Base-by-base conservation (phyloP, 2,888 invertebrate species). In the Spilosoma lubricipeda region DNA sequence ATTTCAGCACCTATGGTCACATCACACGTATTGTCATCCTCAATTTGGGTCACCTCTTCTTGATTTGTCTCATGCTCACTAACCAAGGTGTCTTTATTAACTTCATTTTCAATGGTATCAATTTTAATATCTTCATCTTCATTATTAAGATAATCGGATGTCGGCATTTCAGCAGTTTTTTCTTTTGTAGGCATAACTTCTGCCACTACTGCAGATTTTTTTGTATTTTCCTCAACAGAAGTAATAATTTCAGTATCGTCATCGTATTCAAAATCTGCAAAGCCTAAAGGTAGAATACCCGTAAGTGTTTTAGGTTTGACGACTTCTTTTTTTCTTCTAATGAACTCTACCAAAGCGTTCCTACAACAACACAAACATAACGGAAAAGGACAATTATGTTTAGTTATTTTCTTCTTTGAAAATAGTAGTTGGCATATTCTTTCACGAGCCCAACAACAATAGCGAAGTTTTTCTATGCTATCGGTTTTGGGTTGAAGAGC, bases 401-500 rank as follows among this genome's bases (percentile, higher is more conserved):
- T 64, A 64, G 84, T n/a, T 72, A 69, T 67, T 36, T 0, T 1
- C 1, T 39, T 42, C 56, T 70, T 83, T n/a, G 11, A 2, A 52
- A 75, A 77, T 65, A 78, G 64, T 67, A 81, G 27, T 30, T 85
- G 77, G 52, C 74, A 64, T 71, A 84, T 80, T 74, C 66, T 83
- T 42, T 77, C 75, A 64, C 84, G 84, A 45, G 89, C 88, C 93
- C 93, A 93, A 77, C 93, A 93, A 78, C 93, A 93, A 75, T 80
- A 88, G 27, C 33, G 9, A 63, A 56, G 42, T 73, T 74, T 77
- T 80, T 45, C 39, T 71, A 74, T 77, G 79, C 68, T 72, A 67
- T 33, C 63, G 45, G 30, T 66, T 2, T 15, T 45, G 23, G 48
- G 9, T 45, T 33, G 20, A 5, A 8, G n/a, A 45, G 8, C n/a